Percentiles rank a stretch among this genome's conserved stretches.
These are phyloP conservation scores for Timandra comae DNA, from an alignment of 2,888 invertebrate genomes.

Conservation along the genomic window DNA sequence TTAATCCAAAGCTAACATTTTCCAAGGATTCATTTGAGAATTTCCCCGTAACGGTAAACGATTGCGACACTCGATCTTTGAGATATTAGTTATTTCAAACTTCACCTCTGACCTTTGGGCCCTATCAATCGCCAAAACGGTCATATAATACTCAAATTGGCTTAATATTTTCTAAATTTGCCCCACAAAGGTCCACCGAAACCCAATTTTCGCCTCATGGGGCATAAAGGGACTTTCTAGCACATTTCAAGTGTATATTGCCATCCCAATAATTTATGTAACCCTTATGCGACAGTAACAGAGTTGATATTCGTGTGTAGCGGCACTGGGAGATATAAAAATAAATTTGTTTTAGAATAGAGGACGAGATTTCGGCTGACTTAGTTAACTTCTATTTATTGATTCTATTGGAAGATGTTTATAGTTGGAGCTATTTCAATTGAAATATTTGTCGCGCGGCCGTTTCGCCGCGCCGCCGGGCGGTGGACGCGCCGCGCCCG, in stretches of 20 bases:
- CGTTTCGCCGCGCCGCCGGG: too few relatives aligned
- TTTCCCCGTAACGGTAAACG: too few relatives aligned
- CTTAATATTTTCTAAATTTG: slow-evolving; percentile 26
- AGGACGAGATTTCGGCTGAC: slow-evolving; percentile 23
- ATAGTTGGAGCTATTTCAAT: slow-evolving; percentile 18
- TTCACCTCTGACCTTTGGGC: slow-evolving; percentile 6
- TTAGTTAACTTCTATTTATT: slow-evolving; percentile 26
- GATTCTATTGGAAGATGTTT: slow-evolving; percentile 23
- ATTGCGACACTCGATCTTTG: neutral
- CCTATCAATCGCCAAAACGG: slow-evolving; percentile 19
- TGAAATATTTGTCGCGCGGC: slow-evolving; percentile 15
- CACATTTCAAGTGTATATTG: neutral
- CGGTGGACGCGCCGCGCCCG: too few relatives aligned
- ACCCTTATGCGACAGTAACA: slow-evolving; percentile 1
- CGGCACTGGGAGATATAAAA: neutral
- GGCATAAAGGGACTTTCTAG: slow-evolving; percentile 17
- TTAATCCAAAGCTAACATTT: too few relatives aligned
- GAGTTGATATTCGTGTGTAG: slow-evolving; percentile 5
- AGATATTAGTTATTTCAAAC: neutral
- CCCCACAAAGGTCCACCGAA: slow-evolving; percentile 23
- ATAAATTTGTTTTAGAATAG: slow-evolving; percentile 11
- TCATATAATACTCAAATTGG: slow-evolving; percentile 23
- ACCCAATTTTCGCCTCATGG: slow-evolving; percentile 26
- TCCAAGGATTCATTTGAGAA: too few relatives aligned
- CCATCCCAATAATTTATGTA: slow-evolving; percentile 1